These are phyloP conservation scores for Tenthredo livida DNA, from an alignment of 2,888 invertebrate genomes.

Conservation along the genomic window DNA sequence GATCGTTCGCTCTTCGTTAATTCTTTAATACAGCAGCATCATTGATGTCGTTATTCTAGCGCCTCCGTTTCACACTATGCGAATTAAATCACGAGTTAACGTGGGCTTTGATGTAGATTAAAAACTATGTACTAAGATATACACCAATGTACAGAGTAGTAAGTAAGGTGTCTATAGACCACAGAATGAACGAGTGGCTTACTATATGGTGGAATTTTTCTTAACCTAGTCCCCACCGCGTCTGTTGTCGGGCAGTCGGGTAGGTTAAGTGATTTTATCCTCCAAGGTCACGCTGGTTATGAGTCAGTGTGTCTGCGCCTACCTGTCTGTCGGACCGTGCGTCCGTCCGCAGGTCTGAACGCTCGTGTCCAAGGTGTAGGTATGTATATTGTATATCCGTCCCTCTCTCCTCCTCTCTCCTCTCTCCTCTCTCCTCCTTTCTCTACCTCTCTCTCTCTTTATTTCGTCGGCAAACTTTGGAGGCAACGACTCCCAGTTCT, in stretches of 20 bases:
- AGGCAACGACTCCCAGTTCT: constrained; percentile 45
- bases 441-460: not conserved
- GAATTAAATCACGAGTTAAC: not conserved
- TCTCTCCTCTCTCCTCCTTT: not conserved
- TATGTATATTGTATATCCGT: constrained; percentile 21
- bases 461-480: constrained; percentile 41
- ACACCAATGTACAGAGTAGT: not conserved
- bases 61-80: not conserved
- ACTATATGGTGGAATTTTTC: constrained; percentile 46
- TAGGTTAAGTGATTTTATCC: constrained; percentile 53
- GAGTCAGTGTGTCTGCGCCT: constrained; percentile 53
- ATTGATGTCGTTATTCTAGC: not conserved
- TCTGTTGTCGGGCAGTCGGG: constrained; percentile 47
- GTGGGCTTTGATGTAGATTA: not conserved
- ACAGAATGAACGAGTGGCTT: constrained; percentile 8
- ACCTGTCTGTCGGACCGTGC: constrained; percentile 45
- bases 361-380: constrained; percentile 33
- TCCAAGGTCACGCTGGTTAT: constrained; percentile 52
- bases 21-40: no score
- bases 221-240: constrained; percentile 52
- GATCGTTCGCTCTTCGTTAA: no score
- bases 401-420: not conserved
- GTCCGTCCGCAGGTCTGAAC: constrained; percentile 27
- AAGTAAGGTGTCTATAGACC: not conserved
- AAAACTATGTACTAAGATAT: not conserved